Evolutionary conservation across 2,888 invertebrate species (phyloP).

Genomic region (Amiota minor): DNA sequence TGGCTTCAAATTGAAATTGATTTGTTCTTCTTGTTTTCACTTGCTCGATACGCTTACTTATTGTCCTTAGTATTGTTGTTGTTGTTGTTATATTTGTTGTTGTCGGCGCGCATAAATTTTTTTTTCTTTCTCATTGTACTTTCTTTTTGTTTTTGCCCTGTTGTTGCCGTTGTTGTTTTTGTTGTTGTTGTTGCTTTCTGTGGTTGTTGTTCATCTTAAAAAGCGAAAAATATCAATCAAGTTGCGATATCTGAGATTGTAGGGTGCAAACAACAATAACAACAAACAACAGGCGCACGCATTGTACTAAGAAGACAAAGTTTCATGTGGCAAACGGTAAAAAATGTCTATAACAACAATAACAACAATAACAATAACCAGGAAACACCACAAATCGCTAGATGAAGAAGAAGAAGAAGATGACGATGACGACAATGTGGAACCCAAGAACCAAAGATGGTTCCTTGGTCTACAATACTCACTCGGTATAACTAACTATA

Average conservation of each 20-base stretch:
- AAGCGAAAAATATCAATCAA: constrained; percentile 59
- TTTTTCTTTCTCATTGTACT: constrained; percentile 11
- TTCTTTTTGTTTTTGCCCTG: too few relatives aligned
- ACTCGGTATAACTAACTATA: too few relatives aligned
- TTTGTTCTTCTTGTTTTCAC: background rate
- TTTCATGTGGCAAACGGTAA: constrained; percentile 12
- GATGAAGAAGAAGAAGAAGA: constrained; percentile 18
- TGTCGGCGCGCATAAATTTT: constrained; percentile 48
- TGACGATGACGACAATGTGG: constrained; percentile 18
- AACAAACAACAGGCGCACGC: background rate
- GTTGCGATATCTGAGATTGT: constrained; percentile 55
- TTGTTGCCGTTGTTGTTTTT: too few relatives aligned
- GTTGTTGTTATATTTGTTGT: too few relatives aligned
- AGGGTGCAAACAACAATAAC: constrained; percentile 34
- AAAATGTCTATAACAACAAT: constrained; percentile 20
- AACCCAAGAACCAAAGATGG: background rate
- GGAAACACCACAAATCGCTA: constrained; percentile 26
- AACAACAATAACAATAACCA: constrained; percentile 25
- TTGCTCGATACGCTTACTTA: too few relatives aligned
- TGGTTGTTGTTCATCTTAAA: too few relatives aligned
- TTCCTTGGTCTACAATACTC: too few relatives aligned
- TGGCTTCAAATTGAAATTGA: constrained; percentile 18
- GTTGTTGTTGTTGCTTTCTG: too few relatives aligned
- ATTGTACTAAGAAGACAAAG: constrained; percentile 16
- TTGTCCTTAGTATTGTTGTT: too few relatives aligned